Evolutionary conservation across 2,888 invertebrate species (phyloP), one percentile per base, ranked within the genome.

Genomic region (Mythimna albipuncta): DNA sequence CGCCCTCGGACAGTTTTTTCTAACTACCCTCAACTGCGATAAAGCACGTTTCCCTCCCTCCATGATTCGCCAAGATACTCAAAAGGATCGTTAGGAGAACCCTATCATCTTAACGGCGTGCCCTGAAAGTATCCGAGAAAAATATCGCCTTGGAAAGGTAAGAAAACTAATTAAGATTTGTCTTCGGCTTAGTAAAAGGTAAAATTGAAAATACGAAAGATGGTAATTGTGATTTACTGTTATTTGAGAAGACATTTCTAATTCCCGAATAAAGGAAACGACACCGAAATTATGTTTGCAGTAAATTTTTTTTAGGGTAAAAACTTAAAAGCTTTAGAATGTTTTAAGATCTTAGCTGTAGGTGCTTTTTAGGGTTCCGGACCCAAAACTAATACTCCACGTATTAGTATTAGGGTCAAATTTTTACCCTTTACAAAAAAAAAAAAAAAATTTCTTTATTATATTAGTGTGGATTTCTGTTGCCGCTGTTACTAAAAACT

Each of bases 141-240:
- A 77, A 62, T 73, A 64, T 44, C 13, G 55, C 26, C 62, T 66
- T 21, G 59, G n/a, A 61, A 26, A 62, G 10, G 21, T 21, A 21
- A 54, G 52, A 65, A 81, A 76, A 73, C 38, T 70, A 81, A 81
- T 81, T 81, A 81, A 65, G 77, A 81, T 77, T 73, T 81, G 72
- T 73, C 64, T 47, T 38, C 21, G 38, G 38, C 52, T 70, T 50
- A 44, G 35, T 57, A 69, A 66, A 70, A 79, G 58, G 75, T 63
- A 72, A 77, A 81, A 81, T 81, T 77, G 77, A 81, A 81, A 81
- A 73, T 70, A 68, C 32, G 61, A 35, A 65, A 57, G 64, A 68
- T 57, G 26, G 64, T 81, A 77, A 81, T 81, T 73, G 77, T 73
- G 41, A 81, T 63, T 68, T 61, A 81, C 54, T 65, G 80, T 81